Evolutionary conservation across 2,797 vertebrate species (phyloP).

Genomic region (Ctenochaetus hawaiiensis): DNA sequence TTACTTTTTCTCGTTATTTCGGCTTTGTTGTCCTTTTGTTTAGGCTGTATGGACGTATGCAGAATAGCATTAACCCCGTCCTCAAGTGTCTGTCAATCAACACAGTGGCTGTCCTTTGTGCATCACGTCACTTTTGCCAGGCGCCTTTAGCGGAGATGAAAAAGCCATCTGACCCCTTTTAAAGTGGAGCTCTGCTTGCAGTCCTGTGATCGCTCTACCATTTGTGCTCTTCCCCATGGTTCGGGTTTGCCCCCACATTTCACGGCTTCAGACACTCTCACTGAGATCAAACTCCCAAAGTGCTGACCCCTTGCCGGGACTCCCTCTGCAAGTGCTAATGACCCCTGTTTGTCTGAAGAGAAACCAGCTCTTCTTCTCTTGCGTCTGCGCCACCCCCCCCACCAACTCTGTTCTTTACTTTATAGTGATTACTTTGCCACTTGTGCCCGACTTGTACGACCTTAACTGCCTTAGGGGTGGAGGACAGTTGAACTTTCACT

Average conservation of each 20-base stretch:
- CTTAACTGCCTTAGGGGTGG: constrained; percentile 61
- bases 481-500: constrained; percentile 72
- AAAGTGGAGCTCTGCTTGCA: constrained; percentile 70
- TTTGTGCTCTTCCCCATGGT: constrained; percentile 80
- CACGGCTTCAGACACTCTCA: constrained; percentile 75
- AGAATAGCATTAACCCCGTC: constrained; percentile 65
- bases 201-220: constrained; percentile 84
- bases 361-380: constrained; percentile 54
- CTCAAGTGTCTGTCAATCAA: constrained; percentile 73
- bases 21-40: constrained; percentile 64
- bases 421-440: constrained; percentile 82
- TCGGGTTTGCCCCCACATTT: constrained; percentile 78
- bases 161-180: constrained; percentile 85
- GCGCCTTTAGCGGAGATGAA: constrained; percentile 79
- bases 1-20: constrained; percentile 52
- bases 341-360: constrained; percentile 74
- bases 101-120: constrained; percentile 73
- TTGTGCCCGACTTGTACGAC: constrained; percentile 73
- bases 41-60: constrained; percentile 35
- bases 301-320: constrained; percentile 64
- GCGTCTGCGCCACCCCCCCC: constrained; percentile 6
- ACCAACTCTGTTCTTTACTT: constrained; percentile 44
- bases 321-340: constrained; percentile 83
- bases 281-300: constrained; percentile 79
- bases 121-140: constrained; percentile 62